Evolutionary conservation across 2,888 invertebrate species (phyloP).

Genomic region (Cistogaster globosa): DNA sequence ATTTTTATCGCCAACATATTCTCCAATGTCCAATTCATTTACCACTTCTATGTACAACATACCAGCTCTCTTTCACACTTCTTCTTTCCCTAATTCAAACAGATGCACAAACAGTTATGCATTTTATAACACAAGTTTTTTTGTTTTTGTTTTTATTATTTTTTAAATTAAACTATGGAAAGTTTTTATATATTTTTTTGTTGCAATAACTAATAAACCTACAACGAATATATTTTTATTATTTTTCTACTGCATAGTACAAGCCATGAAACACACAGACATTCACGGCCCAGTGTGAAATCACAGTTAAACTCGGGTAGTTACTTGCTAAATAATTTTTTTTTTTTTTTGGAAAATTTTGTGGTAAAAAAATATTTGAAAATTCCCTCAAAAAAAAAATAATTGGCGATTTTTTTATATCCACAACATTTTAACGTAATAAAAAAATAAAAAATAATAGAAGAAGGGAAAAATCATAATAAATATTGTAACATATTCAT

Average conservation of each 20-base stretch:
- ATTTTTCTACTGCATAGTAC: background rate
- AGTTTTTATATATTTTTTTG: slow-evolving; percentile 42
- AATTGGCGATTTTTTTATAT: slow-evolving; percentile 60
- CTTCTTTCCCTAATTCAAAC: background rate
- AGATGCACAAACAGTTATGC: background rate
- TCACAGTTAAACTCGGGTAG: slow-evolving; percentile 38
- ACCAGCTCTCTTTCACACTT: background rate
- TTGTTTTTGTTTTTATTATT: slow-evolving; percentile 17
- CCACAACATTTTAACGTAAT: slow-evolving; percentile 38
- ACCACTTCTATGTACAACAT: slow-evolving; percentile 48
- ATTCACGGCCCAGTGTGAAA: background rate
- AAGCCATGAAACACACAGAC: background rate
- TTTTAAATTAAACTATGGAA: slow-evolving; percentile 42
- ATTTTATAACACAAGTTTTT: slow-evolving; percentile 50
- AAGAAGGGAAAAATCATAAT: slow-evolving; percentile 19
- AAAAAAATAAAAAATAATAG: no score
- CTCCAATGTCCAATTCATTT: slow-evolving; percentile 69
- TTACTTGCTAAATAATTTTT: slow-evolving; percentile 58
- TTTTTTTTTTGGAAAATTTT: slow-evolving; percentile 35
- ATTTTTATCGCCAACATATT: slow-evolving; percentile 67
- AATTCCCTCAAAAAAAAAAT: slow-evolving; percentile 66
- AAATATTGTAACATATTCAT: background rate
- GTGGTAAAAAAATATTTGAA: slow-evolving; percentile 62
- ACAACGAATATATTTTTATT: slow-evolving; percentile 12
- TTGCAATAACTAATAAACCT: slow-evolving; percentile 24